Percentiles rank a stretch among this genome's conserved stretches.
Conservation (phyloP, 2,113 vertebrate species). For the Petrocephalus zakoni region DNA sequence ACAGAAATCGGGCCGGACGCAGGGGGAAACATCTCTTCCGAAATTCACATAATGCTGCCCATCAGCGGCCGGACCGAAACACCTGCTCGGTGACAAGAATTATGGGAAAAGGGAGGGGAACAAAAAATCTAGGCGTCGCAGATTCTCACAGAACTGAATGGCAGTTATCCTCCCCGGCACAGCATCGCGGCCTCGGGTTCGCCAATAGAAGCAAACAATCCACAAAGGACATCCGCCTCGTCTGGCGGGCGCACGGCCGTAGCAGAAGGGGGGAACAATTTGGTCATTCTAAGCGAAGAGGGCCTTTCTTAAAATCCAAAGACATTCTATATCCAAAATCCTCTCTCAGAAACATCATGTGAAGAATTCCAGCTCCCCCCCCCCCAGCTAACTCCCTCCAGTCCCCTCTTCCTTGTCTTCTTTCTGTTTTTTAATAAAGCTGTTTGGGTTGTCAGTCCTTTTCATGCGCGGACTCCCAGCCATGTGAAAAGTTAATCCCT, state of each 20-base stretch:
- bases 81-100: neutral
- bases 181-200: constrained; percentile 33
- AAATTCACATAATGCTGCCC: neutral
- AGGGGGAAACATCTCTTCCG: neutral
- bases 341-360: constrained; percentile 71
- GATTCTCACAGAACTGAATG: constrained; percentile 18
- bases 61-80: neutral
- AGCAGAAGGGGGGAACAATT: constrained; percentile 51
- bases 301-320: constrained; percentile 43
- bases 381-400: constrained; percentile 36
- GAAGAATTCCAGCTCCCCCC: constrained; percentile 60
- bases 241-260: constrained; percentile 27
- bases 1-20: neutral
- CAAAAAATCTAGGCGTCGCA: constrained; percentile 12
- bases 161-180: constrained; percentile 13
- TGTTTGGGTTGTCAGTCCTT: constrained; percentile 75
- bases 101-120: constrained; percentile 27
- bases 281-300: constrained; percentile 63
- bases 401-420: constrained; percentile 49
- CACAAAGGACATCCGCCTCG: constrained; percentile 14
- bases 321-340: constrained; percentile 72
- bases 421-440: constrained; percentile 75
- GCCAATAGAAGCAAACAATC: constrained; percentile 37
- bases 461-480: constrained; percentile 72
- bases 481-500: constrained; percentile 80